Evolutionary conservation across 2,888 invertebrate species (phyloP).

Genomic region (Glaucopsyche alexis): DNA sequence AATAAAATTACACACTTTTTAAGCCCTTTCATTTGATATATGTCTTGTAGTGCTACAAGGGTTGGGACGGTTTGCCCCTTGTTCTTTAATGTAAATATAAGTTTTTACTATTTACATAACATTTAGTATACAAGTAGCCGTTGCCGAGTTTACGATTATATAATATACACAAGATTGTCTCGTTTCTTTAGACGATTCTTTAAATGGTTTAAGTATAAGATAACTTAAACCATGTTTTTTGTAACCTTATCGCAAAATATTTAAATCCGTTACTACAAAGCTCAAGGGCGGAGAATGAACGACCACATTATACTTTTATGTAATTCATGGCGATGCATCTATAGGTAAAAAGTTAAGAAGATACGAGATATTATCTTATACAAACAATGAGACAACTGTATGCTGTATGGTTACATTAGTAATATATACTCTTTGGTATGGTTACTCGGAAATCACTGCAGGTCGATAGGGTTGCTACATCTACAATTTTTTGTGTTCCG

Average conservation of each 20-base stretch:
- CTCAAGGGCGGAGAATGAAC: background rate
- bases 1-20: no score
- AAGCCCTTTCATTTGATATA: no score
- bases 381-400: background rate
- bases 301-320: background rate
- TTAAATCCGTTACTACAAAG: background rate
- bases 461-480: background rate
- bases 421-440: no score
- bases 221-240: background rate
- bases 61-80: no score
- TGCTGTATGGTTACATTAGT: background rate
- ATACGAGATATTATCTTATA: background rate
- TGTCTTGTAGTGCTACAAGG: no score
- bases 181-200: no score
- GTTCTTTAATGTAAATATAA: no score
- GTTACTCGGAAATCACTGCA: background rate
- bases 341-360: background rate
- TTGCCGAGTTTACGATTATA: no score
- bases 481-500: background rate
- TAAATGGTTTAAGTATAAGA: no score
- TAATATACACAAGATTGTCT: no score
- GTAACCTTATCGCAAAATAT: background rate
- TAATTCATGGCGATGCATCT: background rate
- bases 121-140: no score
- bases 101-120: no score